Evolutionary conservation across 2,888 invertebrate species (phyloP).

Genomic region (Pristionchus arcanus): DNA sequence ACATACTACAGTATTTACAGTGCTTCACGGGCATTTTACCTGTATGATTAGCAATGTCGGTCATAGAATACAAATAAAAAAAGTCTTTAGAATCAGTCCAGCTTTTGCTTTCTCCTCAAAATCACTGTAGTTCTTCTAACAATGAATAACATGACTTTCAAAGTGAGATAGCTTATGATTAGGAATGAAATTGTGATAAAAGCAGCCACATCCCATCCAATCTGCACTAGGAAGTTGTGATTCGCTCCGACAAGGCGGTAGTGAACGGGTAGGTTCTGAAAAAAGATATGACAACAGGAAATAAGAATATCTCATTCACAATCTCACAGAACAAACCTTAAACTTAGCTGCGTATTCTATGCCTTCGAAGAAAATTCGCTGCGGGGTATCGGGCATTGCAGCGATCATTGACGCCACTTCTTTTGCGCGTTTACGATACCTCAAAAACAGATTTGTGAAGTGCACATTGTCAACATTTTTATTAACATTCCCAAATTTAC

Average conservation of each 20-base stretch:
- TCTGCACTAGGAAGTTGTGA: neutral
- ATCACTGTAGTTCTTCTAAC: neutral
- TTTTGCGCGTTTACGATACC: neutral
- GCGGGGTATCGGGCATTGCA: neutral
- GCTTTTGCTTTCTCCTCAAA: neutral
- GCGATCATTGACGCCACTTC: neutral
- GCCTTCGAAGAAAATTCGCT: neutral
- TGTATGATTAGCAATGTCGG: neutral
- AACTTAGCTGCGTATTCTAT: slow-evolving; percentile 26
- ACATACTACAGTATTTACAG: too few relatives aligned
- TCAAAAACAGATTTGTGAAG: too few relatives aligned
- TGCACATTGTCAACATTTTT: neutral
- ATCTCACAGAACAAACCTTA: neutral
- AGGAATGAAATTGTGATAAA: neutral
- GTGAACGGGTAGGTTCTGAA: neutral
- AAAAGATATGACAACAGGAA: neutral
- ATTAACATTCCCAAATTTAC: too few relatives aligned
- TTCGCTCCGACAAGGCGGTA: neutral
- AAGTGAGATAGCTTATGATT: neutral
- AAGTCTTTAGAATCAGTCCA: neutral
- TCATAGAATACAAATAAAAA: neutral
- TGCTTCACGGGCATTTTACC: too few relatives aligned
- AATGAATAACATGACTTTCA: neutral
- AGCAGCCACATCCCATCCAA: neutral
- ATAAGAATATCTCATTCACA: too few relatives aligned